phyloP scores from a whole-genome alignment of 2,113 vertebrate species.

The Siniperca knerii region DNA sequence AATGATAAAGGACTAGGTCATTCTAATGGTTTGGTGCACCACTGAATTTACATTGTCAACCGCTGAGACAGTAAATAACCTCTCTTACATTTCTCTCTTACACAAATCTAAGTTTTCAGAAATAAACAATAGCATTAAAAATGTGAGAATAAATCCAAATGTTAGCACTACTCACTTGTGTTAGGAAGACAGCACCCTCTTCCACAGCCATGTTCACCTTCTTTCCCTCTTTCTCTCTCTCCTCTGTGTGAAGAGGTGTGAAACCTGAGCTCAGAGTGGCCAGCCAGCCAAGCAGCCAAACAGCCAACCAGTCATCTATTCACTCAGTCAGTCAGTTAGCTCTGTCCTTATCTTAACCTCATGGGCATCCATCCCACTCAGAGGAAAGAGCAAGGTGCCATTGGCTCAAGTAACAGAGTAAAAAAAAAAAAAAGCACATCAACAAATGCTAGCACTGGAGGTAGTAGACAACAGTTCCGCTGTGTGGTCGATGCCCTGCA shows the following conservation, averaged over 20 bases:
- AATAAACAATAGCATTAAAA: not conserved
- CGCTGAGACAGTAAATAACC: not conserved
- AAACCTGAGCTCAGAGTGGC: conserved; percentile 67
- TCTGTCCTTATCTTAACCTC: conserved; percentile 56
- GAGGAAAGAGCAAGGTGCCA: conserved; percentile 49
- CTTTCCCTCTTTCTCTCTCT: conserved; percentile 55
- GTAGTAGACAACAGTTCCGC: conserved; percentile 29
- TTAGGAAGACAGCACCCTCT: conserved; percentile 88
- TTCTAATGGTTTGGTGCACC: not conserved
- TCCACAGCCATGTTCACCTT: conserved; percentile 91
- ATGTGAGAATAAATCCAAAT: conserved; percentile 2
- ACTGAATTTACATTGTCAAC: conserved; percentile 9
- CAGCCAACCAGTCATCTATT: conserved; percentile 52
- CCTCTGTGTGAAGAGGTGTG: conserved; percentile 49
- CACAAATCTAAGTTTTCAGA: not conserved
- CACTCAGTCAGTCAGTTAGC: conserved; percentile 32
- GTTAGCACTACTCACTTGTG: conserved; percentile 89
- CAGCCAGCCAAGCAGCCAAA: conserved; percentile 38
- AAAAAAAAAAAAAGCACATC: conserved; percentile 23
- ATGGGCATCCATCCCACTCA: conserved; percentile 45
- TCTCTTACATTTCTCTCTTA: not conserved
- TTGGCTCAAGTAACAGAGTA: conserved; percentile 39
- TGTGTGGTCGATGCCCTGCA: conserved; percentile 26
- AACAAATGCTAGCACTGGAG: conserved; percentile 16
- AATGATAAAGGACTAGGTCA: conserved; percentile 4